These are phyloP conservation scores for Torymus texanus DNA, from an alignment of 2,888 invertebrate species.

Conservation along the genomic window DNA sequence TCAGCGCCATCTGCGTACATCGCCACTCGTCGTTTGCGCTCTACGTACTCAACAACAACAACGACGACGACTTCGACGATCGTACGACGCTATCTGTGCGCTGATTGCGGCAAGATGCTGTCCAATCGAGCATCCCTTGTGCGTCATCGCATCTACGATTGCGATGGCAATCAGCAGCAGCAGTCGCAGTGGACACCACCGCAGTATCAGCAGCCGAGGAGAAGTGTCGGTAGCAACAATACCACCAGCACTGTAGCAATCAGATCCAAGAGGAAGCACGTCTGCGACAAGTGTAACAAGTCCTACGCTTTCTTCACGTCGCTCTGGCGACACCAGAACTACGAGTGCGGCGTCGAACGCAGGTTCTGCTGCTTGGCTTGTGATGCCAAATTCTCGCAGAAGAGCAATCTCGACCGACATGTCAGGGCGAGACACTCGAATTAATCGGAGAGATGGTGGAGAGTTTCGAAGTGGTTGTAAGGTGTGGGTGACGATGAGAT, in stretches of 20 bases:
- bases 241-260: no score
- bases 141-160: slow-evolving; percentile 67
- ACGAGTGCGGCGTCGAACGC: slow-evolving; percentile 73
- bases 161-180: slow-evolving; percentile 51
- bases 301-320: slow-evolving; percentile 70
- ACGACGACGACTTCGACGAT: slow-evolving; percentile 31
- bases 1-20: no score
- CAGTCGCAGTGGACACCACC: neutral
- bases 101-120: slow-evolving; percentile 67
- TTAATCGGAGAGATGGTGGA: no score
- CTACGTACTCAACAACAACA: slow-evolving; percentile 43
- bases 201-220: slow-evolving; percentile 38
- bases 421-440: slow-evolving; percentile 68
- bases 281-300: slow-evolving; percentile 65
- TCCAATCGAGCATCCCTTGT: slow-evolving; percentile 66
- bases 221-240: neutral
- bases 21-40: slow-evolving; percentile 61
- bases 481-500: no score
- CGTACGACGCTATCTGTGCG: slow-evolving; percentile 67
- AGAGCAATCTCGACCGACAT: slow-evolving; percentile 77
- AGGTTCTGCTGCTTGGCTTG: slow-evolving; percentile 70
- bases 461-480: no score
- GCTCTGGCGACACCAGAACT: slow-evolving; percentile 70
- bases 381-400: slow-evolving; percentile 77
- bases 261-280: slow-evolving; percentile 62